Percentiles rank a stretch among this genome's conserved stretches.
Evolutionary conservation across 2,888 invertebrate species (phyloP).

Genomic region (Phytoseiulus persimilis): DNA sequence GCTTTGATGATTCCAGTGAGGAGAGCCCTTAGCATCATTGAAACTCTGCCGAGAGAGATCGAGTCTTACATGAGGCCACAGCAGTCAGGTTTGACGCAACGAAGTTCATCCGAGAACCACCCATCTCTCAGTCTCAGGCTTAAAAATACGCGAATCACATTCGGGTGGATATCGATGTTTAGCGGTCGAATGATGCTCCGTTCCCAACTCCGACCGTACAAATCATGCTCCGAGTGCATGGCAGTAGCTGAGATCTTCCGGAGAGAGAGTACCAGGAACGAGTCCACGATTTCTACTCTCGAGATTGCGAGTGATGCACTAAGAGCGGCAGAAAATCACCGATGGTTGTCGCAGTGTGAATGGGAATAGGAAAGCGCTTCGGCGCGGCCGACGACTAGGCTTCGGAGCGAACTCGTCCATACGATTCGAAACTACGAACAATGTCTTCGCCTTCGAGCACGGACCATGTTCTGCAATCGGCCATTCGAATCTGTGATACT

Average conservation of each 20-base stretch:
- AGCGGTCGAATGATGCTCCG: no score
- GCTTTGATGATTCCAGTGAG: constrained; percentile 59
- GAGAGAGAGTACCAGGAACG: no score
- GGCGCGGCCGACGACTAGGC: not conserved
- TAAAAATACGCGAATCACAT: no score
- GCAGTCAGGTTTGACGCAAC: not conserved
- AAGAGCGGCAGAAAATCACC: not conserved
- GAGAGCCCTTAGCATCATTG: constrained; percentile 51
- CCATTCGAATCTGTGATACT: not conserved
- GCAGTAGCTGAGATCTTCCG: no score
- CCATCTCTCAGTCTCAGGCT: not conserved
- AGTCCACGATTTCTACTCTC: no score
- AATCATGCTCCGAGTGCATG: no score
- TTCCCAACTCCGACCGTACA: no score
- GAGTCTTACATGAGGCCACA: no score
- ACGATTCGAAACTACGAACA: not conserved
- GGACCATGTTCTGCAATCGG: not conserved
- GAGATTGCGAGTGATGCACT: not conserved
- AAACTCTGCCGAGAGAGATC: not conserved
- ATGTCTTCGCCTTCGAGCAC: not conserved
- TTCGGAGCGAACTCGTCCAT: not conserved
- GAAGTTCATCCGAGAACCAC: not conserved
- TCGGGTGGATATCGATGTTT: no score
- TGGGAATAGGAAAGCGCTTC: not conserved
- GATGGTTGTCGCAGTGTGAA: not conserved